Conservation (phyloP, 2,888 invertebrate genomes). For the Hemithea aestivaria region DNA sequence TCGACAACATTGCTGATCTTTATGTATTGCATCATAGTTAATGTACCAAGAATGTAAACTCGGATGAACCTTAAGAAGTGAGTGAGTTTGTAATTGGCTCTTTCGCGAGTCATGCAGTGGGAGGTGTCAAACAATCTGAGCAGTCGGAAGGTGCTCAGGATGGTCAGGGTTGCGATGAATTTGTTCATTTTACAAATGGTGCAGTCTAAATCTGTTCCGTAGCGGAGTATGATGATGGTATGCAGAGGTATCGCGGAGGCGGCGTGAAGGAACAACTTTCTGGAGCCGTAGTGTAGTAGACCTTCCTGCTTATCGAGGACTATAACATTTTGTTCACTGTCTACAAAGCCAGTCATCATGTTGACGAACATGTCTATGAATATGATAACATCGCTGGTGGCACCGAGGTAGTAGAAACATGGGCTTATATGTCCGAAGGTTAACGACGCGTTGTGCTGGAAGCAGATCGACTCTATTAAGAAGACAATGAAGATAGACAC, state of each 20-base stretch:
- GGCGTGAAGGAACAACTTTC: conserved; percentile 34
- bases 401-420: conserved; percentile 21
- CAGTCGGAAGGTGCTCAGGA: conserved; percentile 26
- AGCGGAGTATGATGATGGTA: conserved; percentile 31
- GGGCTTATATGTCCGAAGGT: conserved; percentile 15
- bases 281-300: conserved; percentile 31
- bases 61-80: conserved; percentile 30
- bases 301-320: conserved; percentile 26
- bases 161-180: conserved; percentile 26
- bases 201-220: conserved; percentile 28
- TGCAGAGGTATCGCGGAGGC: conserved; percentile 35
- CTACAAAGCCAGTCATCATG: conserved; percentile 31
- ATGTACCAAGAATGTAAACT: conserved; percentile 27
- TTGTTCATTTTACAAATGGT: conserved; percentile 28
- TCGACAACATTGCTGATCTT: conserved; percentile 25
- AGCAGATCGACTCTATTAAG: conserved; percentile 22
- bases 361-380: conserved; percentile 33
- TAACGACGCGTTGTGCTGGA: conserved; percentile 30
- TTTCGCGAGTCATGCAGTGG: conserved; percentile 21
- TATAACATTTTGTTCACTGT: conserved; percentile 23
- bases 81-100: conserved; percentile 13
- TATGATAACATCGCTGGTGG: conserved; percentile 25
- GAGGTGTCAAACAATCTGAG: conserved; percentile 32
- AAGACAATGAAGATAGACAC: conserved; percentile 23
- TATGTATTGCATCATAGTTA: conserved; percentile 31